phyloP scores from a whole-genome alignment of 1,140 invertebrate genomes.

The Brachionus rotundiformis region DNA sequence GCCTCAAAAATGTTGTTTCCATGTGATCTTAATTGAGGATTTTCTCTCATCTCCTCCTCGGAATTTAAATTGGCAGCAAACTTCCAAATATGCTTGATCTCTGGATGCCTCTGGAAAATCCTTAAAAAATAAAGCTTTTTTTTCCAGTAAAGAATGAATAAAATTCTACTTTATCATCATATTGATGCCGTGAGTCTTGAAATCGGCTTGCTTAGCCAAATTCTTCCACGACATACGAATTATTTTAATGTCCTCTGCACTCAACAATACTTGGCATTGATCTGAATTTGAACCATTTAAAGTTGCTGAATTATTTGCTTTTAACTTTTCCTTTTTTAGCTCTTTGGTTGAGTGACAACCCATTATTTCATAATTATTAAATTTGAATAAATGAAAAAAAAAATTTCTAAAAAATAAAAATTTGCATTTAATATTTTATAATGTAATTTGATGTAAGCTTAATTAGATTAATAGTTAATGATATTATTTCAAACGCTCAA shows the following conservation, averaged over 20 bases:
- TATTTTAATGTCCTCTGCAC: not conserved
- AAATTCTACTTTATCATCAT: slow-evolving; percentile 49
- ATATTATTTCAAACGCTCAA: too few relatives aligned
- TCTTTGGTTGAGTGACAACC: slow-evolving; percentile 24
- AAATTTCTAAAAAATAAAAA: not conserved
- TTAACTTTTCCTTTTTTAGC: not conserved
- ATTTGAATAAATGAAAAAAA: not conserved
- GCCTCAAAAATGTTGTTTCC: slow-evolving; percentile 49
- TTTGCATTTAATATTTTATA: too few relatives aligned
- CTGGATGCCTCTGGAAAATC: slow-evolving; percentile 23
- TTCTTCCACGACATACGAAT: slow-evolving; percentile 23
- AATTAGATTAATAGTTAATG: too few relatives aligned
- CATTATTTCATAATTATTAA: slow-evolving; percentile 19
- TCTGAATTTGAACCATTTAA: not conserved
- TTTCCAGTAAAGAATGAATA: not conserved
- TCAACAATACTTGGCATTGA: not conserved
- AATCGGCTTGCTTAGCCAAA: not conserved
- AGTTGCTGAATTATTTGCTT: not conserved
- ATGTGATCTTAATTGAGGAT: slow-evolving; percentile 24
- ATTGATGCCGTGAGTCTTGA: slow-evolving; percentile 13
- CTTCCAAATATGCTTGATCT: slow-evolving; percentile 43
- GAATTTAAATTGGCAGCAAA: slow-evolving; percentile 41
- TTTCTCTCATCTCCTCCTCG: slow-evolving; percentile 49
- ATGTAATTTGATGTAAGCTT: too few relatives aligned
- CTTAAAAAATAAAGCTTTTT: not conserved